These are phyloP conservation scores for Helobdella robusta DNA, from an alignment of 2,888 invertebrate genomes.

Conservation along the genomic window DNA sequence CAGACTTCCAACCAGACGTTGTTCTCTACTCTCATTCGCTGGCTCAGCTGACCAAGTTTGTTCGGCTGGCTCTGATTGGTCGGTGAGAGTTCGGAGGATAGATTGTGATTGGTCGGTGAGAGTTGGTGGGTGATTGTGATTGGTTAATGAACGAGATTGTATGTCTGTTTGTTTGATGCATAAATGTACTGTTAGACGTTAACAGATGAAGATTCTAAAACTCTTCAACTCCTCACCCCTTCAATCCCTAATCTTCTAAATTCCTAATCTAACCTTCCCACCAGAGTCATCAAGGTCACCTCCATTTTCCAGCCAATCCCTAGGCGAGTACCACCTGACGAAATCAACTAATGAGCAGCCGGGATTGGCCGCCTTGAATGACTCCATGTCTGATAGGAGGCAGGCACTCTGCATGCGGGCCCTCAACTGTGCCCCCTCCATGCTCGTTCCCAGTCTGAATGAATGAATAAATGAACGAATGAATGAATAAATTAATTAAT, in stretches of 20 bases:
- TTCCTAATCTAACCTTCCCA: background rate
- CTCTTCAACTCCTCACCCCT: constrained; percentile 23
- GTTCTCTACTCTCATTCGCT: constrained; percentile 76
- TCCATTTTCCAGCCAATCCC: constrained; percentile 72
- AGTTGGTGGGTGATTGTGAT: too few relatives aligned
- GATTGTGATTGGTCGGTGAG: too few relatives aligned
- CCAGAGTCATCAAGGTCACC: constrained; percentile 24
- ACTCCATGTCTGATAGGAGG: constrained; percentile 90
- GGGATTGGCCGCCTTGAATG: constrained; percentile 96
- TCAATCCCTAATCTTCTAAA: constrained; percentile 23
- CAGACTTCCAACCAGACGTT: constrained; percentile 90
- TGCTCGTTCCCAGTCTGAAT: constrained; percentile 67
- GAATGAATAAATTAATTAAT: background rate
- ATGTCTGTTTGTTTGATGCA: too few relatives aligned
- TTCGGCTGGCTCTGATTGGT: too few relatives aligned
- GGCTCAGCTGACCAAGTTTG: constrained; percentile 63
- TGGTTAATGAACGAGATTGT: too few relatives aligned
- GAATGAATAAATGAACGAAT: background rate
- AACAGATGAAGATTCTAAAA: background rate
- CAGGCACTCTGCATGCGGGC: constrained; percentile 91
- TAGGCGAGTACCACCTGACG: constrained; percentile 93
- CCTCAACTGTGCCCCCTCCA: constrained; percentile 70
- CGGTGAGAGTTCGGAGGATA: too few relatives aligned
- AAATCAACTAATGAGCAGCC: constrained; percentile 82
- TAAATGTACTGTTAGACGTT: too few relatives aligned